Percentiles rank a stretch among this genome's conserved stretches.
These are phyloP conservation scores for Tipula unca DNA, from an alignment of 2,888 invertebrate species.

Conservation along the genomic window DNA sequence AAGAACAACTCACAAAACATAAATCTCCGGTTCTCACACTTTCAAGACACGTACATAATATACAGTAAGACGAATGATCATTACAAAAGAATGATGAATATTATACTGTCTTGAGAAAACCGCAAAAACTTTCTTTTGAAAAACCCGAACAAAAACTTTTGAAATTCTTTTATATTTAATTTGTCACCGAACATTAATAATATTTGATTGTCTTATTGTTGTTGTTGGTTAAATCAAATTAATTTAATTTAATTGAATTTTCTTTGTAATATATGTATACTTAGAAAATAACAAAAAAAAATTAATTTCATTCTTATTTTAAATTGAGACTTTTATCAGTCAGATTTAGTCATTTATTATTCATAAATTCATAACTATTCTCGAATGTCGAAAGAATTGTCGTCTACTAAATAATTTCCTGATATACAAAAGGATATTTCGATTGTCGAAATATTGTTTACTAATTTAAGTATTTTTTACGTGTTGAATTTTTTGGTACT, in stretches of 20 bases:
- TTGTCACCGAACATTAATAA: background rate
- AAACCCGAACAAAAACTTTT: background rate
- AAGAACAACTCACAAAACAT: background rate
- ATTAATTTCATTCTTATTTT: background rate
- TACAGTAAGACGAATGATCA: background rate
- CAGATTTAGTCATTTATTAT: too few species aligned
- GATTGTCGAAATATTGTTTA: too few species aligned
- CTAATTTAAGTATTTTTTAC: too few species aligned
- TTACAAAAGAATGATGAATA: background rate
- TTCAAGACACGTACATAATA: background rate
- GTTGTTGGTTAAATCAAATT: background rate
- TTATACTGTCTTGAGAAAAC: background rate
- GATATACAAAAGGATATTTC: too few species aligned
- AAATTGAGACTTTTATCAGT: too few species aligned
- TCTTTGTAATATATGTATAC: background rate
- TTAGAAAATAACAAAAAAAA: background rate
- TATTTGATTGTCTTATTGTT: background rate
- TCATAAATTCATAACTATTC: too few species aligned
- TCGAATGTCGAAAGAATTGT: too few species aligned
- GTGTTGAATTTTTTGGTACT: too few species aligned
- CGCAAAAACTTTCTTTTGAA: conserved; percentile 2
- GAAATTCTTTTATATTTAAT: background rate
- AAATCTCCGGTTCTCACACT: background rate
- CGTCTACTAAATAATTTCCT: too few species aligned
- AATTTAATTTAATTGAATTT: background rate